Evolutionary conservation across 2,797 vertebrate genomes (phyloP).

Genomic region (Synaphobranchus kaupii): DNA sequence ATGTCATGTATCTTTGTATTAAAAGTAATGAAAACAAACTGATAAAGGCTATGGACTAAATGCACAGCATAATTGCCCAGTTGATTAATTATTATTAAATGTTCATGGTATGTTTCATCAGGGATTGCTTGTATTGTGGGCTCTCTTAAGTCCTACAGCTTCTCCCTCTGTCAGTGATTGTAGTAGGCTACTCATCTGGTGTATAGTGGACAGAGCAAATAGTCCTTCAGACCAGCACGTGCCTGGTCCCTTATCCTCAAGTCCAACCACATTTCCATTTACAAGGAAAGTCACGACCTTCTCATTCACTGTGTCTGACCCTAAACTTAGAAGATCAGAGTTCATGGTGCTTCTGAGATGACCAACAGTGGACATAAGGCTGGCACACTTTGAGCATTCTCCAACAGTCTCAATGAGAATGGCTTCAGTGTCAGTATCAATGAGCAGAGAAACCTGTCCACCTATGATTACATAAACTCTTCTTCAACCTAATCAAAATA

Average conservation of each 20-base stretch:
- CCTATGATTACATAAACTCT: not conserved
- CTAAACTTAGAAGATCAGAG: slow-evolving; percentile 2
- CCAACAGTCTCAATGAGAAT: not conserved
- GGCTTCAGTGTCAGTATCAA: not conserved
- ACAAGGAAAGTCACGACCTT: slow-evolving; percentile 59
- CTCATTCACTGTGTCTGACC: slow-evolving; percentile 15
- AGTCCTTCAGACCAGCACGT: slow-evolving; percentile 32
- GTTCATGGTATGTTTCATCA: not conserved
- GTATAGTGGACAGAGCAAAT: slow-evolving; percentile 9
- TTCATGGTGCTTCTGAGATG: slow-evolving; percentile 18
- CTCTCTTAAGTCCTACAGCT: not conserved
- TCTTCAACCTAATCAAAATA: not conserved
- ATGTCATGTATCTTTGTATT: not conserved
- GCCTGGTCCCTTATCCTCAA: slow-evolving; percentile 40
- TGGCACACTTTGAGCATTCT: not conserved
- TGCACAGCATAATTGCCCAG: not conserved
- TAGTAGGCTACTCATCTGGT: not conserved
- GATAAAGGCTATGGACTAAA: not conserved
- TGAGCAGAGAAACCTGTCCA: not conserved
- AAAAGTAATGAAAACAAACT: not conserved
- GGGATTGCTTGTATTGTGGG: not conserved
- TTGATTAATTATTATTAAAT: not conserved
- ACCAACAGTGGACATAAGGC: slow-evolving; percentile 8
- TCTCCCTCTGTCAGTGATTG: not conserved
- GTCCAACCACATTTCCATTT: slow-evolving; percentile 48